phyloP scores from a whole-genome alignment of 35 echinoderm and acorn worm species.

The Apostichopus japonicus region DNA sequence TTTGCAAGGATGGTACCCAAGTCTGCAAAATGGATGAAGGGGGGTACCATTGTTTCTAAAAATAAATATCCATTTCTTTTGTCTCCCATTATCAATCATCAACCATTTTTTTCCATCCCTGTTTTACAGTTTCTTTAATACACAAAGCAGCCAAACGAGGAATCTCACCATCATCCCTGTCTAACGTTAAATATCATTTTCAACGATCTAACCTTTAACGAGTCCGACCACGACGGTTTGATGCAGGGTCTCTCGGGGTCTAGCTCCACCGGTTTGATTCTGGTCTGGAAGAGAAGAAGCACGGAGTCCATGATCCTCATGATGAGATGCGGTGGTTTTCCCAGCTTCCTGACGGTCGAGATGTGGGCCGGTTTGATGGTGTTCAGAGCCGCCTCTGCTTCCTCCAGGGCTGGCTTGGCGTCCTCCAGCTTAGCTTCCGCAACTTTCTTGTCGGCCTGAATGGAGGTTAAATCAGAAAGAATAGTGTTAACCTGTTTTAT shows the following conservation, averaged over 20 bases:
- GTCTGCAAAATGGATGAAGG: no score
- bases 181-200: no score
- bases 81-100: no score
- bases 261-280: slow-evolving; percentile 19
- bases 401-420: slow-evolving; percentile 85
- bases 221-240: slow-evolving; percentile 77
- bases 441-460: slow-evolving; percentile 80
- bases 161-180: no score
- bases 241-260: slow-evolving; percentile 77
- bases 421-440: slow-evolving; percentile 78
- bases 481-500: no score
- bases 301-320: slow-evolving; percentile 99
- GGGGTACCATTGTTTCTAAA: no score
- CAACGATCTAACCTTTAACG: slow-evolving; percentile 66
- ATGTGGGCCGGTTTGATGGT: slow-evolving; percentile 97
- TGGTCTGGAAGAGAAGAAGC: slow-evolving; percentile 75
- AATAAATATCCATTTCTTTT: no score
- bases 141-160: no score
- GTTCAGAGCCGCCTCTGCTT: slow-evolving; percentile 91
- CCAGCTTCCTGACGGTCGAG: slow-evolving; percentile 88
- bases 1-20: no score
- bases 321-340: slow-evolving; percentile 96
- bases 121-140: no score
- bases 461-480: no score
- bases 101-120: no score